Evolutionary conservation across 2,797 vertebrate species (phyloP), one percentile per base, ranked within the genome.

Genomic region (Alfaro cultratus): DNA sequence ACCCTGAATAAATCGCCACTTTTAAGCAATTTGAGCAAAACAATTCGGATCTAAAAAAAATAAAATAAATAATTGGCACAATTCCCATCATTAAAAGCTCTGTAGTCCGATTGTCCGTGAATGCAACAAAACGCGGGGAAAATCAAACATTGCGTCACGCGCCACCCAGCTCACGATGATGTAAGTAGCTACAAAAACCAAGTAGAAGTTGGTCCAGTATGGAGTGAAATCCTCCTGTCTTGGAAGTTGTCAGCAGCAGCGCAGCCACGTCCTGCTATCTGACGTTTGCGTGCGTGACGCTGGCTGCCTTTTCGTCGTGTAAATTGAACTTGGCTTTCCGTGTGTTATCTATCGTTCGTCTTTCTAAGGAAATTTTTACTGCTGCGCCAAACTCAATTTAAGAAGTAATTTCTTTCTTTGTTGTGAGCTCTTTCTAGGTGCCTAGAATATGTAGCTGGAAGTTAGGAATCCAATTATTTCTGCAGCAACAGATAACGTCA

Each of bases 71-170:
- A n/a, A n/a, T n/a, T n/a, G n/a, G 21, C 36, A 4, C 23, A 41
- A 26, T 70, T 70, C 39, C 21, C 12, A 18, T 29, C 12, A 5
- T 1, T 53, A 3, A 47, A n/a, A 36, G 2, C 6, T 34, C 26
- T 4, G 5, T 15, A 34, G 31, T 71, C 71, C n/a, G 0, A 70
- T 1, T 1, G 8, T 0, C 34, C 0, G 0, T 82, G 68, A 92
- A 92, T 1, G 80, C 85, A 86, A 18, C 90, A 80, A 36, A 23
- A 29, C 78, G 87, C 86, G 84, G 81, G 88, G 45, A 83, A 88
- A 68, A 47, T 86, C 82, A 90, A 92, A 92, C 0, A 3, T 3
- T 12, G 39, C 64, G 18, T 67, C 64, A 12, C 64, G 36, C 64
- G 21, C 9, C 36, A 2, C 7, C 8, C 21, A 5, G 26, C 41